A percentile compares a stretch with the other conserved stretches of the same genome.
Evolutionary conservation across 2,113 vertebrate genomes (phyloP).

Genomic region (Brachypodius melanocephalos): DNA sequence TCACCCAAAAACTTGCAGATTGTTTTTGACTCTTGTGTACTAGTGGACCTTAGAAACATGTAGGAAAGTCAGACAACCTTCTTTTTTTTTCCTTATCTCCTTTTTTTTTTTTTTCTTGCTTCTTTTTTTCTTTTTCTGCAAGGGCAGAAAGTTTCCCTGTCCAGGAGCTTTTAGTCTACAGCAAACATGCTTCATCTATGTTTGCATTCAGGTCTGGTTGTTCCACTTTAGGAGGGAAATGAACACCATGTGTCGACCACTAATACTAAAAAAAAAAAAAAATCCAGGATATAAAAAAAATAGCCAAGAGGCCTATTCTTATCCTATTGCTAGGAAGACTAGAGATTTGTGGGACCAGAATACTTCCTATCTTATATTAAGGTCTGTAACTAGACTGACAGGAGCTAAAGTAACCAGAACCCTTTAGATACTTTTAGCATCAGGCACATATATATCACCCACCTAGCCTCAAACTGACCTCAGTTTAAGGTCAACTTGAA

Average conservation of each 20-base stretch:
- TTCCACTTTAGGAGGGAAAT: not conserved
- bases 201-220: not conserved
- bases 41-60: not conserved
- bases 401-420: slow-evolving; percentile 1
- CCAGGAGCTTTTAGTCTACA: not conserved
- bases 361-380: slow-evolving; percentile 17
- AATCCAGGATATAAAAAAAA: not conserved
- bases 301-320: not conserved
- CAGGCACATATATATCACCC: not conserved
- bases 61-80: not conserved
- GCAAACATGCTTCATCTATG: not conserved
- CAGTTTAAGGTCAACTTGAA: slow-evolving; percentile 12
- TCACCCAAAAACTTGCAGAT: not conserved
- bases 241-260: not conserved
- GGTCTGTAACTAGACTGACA: not conserved
- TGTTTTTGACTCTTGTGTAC: not conserved
- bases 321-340: slow-evolving; percentile 18
- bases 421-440: not conserved
- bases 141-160: not conserved
- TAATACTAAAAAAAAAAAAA: not conserved
- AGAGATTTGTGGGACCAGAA: slow-evolving; percentile 14
- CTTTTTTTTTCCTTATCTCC: rapidly evolving
- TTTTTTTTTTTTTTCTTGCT: no score
- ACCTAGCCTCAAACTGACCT: not conserved
- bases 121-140: not conserved